Conservation (phyloP, 2,888 invertebrate species). For the Phytoseiulus persimilis region DNA sequence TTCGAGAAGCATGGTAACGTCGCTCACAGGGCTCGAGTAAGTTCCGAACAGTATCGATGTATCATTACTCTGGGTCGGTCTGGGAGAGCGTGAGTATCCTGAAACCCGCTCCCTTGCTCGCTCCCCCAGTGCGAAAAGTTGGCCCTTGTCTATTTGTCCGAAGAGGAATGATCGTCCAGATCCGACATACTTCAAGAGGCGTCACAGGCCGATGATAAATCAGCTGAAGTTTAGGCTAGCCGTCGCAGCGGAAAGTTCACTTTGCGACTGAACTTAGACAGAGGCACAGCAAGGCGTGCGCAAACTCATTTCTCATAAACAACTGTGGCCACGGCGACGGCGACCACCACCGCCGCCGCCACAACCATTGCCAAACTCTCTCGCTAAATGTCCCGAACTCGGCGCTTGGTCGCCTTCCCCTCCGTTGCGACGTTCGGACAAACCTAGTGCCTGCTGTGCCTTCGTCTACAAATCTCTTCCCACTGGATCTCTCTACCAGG, state of each 20-base stretch:
- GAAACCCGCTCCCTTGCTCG: too few species aligned
- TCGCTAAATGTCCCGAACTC: neutral
- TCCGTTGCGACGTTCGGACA: neutral
- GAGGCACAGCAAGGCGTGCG: neutral
- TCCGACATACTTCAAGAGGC: neutral
- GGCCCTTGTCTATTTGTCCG: neutral
- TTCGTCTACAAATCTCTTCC: neutral
- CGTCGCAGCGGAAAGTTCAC: neutral
- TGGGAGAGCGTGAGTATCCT: too few species aligned
- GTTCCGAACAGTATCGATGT: neutral
- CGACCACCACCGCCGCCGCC: neutral
- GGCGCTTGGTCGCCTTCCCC: neutral
- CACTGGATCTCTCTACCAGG: neutral
- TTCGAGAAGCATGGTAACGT: too few species aligned
- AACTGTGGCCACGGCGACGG: neutral
- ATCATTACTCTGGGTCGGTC: too few species aligned
- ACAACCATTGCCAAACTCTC: neutral
- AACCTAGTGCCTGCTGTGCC: neutral
- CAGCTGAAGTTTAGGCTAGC: neutral
- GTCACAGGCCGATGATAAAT: neutral
- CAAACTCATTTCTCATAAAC: constrained; percentile 5
- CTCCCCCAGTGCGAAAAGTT: too few species aligned
- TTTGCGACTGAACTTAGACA: neutral
- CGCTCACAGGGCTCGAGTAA: neutral
- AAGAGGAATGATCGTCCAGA: neutral